Evolutionary conservation across 2,888 invertebrate genomes (phyloP), one percentile per base, ranked within the genome.

Genomic region (Capitulum mitella): DNA sequence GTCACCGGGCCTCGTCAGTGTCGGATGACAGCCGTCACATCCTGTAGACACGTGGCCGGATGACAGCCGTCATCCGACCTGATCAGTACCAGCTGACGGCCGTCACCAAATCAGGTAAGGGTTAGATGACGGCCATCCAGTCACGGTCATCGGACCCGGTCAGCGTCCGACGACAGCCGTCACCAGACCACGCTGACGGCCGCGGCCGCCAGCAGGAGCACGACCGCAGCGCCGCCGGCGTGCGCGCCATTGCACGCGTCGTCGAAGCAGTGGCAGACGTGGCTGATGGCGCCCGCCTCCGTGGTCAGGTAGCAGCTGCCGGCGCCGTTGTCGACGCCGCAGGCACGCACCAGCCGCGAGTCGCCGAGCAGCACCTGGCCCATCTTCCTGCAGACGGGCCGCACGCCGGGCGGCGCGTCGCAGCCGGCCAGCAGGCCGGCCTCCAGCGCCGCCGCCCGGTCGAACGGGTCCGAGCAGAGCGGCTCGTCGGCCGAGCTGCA

Each of bases 391-490:
- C 70, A 70, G 37, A 70, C 70, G 70, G 19, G 37, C 26, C 70
- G 70, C 70, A 70, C 19, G 37, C 37, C 70, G 37, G 70, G 29
- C 37, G 16, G 1, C 19, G 70, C 5, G 10, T 5, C 19, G 37
- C 70, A 70, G 37, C 8, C 14, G 34, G 16, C 26, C 70, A 70
- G 70, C 37, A 70, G 70, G 26, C 70, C 70, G 37, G 70, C 70
- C 10, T 22, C 70, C 70, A 40, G 26, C 34, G 70, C 70, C 22
- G 40, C 70, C 40, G 14, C 26, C 37, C 8, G 22, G 46, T 43
- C 29, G 76, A 76, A 76, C 29, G 76, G 76, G 32, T 76, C 76
- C n/a, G 12, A n/a, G n/a, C 76, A 76, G 16, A 48, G 29, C 29
- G 76, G 76, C 76, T 76, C 29, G 16, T 43, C 16, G 19, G 19